Evolutionary conservation across 1,140 invertebrate species (phyloP).

Genomic region (Meloidogyne hapla): DNA sequence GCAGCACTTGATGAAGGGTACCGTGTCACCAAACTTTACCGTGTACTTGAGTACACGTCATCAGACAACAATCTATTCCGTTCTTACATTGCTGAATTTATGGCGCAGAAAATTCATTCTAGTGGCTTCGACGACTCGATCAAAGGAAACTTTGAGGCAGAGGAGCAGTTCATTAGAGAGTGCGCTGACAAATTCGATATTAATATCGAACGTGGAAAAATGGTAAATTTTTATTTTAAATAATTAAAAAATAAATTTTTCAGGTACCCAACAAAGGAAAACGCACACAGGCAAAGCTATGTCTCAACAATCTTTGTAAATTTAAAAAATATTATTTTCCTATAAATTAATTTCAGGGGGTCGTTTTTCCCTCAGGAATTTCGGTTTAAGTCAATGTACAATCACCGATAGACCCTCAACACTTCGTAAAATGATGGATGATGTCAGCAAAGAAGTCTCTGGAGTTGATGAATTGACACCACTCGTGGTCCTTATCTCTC

Average conservation of each 20-base stretch:
- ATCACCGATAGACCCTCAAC: not conserved
- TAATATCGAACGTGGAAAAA: not conserved
- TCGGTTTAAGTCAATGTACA: not conserved
- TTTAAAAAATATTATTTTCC: not conserved
- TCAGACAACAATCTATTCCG: not conserved
- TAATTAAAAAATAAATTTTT: not conserved
- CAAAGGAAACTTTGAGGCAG: too few species aligned
- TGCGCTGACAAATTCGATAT: not conserved
- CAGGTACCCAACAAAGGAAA: not conserved
- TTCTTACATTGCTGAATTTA: not conserved
- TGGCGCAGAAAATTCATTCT: too few species aligned
- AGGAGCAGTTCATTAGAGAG: too few species aligned
- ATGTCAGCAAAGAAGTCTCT: not conserved
- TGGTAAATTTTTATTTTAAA: not conserved
- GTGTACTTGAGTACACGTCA: not conserved
- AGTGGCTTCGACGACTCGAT: too few species aligned
- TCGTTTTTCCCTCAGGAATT: slow-evolving; percentile 1
- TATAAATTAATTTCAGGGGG: slow-evolving; percentile 7
- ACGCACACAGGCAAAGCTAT: not conserved
- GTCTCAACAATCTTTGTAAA: slow-evolving; percentile 12
- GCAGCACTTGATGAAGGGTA: too few species aligned
- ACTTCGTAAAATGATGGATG: not conserved
- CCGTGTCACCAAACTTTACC: not conserved
- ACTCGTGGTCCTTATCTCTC: not conserved
- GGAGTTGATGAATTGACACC: not conserved